Conservation (phyloP, 2,113 vertebrate species). For the Datnioides undecimradiatus region DNA sequence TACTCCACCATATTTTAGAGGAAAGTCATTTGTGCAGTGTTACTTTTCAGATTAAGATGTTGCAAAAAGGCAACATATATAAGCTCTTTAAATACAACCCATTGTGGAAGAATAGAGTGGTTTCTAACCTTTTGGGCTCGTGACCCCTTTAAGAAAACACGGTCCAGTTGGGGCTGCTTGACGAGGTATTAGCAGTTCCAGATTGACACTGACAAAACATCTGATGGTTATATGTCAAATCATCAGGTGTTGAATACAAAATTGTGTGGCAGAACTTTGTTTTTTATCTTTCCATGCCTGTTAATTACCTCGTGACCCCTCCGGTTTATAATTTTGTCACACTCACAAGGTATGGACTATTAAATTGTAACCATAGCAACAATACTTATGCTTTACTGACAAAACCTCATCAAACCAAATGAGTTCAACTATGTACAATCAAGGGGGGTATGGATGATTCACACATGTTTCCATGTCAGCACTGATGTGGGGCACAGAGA, state of each 20-base stretch:
- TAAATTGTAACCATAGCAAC: not conserved
- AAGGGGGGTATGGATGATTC: not conserved
- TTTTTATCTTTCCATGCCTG: not conserved
- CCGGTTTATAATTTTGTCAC: not conserved
- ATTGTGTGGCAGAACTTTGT: not conserved
- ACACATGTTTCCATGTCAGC: not conserved
- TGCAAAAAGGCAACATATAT: no score
- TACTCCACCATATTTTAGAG: no score
- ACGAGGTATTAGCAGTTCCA: not conserved
- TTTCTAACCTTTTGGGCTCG: no score
- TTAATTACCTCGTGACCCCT: not conserved
- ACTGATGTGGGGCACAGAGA: not conserved
- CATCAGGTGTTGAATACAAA: not conserved
- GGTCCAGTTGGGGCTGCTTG: not conserved
- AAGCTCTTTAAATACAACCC: no score
- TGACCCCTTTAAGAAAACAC: no score
- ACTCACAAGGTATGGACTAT: not conserved
- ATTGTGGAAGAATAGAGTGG: no score
- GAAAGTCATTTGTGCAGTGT: no score
- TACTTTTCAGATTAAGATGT: no score
- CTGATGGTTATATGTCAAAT: not conserved
- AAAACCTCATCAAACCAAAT: not conserved
- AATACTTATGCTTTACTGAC: not conserved
- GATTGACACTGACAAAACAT: no score
- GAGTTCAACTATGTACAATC: not conserved